A percentile compares a stretch with the other conserved stretches of the same genome.
Evolutionary conservation across 1,140 invertebrate species (phyloP).

Genomic region (Leptoteleia sp.): DNA sequence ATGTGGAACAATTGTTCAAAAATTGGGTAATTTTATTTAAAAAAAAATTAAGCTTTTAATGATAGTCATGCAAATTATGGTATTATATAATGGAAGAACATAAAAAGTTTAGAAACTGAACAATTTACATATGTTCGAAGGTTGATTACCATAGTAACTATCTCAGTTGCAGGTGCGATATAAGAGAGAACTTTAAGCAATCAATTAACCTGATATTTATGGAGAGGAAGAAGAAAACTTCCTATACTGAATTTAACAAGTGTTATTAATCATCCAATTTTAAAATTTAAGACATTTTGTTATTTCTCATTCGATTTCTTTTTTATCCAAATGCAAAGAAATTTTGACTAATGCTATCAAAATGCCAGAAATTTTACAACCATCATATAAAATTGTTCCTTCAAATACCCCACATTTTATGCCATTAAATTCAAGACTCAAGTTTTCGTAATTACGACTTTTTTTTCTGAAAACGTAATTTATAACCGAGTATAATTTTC

Average conservation of each 20-base stretch:
- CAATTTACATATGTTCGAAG: conserved; percentile 32
- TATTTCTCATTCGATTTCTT: no score
- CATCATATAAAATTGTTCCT: neutral
- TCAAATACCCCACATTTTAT: conserved; percentile 2
- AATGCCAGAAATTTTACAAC: neutral
- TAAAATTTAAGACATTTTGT: no score
- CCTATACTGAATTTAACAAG: neutral
- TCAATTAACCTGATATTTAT: conserved; percentile 22
- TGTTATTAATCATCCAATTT: no score
- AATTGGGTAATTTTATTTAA: no score
- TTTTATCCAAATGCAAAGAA: no score
- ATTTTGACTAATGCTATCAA: neutral
- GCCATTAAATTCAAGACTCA: conserved; percentile 20
- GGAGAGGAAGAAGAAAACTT: conserved; percentile 15
- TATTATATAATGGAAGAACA: conserved; percentile 10
- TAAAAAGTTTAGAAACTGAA: conserved; percentile 29
- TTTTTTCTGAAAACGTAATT: conserved; percentile 9
- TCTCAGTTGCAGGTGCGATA: conserved; percentile 21
- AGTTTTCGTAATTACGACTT: conserved; percentile 24
- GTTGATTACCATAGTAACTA: conserved; percentile 24
- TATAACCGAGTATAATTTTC: conserved; percentile 18
- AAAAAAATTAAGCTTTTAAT: neutral
- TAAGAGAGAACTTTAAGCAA: conserved; percentile 1
- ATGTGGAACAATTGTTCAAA: no score
- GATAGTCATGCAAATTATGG: neutral